Conservation (phyloP, 2,888 invertebrate species). For the Girardia tigrina region DNA sequence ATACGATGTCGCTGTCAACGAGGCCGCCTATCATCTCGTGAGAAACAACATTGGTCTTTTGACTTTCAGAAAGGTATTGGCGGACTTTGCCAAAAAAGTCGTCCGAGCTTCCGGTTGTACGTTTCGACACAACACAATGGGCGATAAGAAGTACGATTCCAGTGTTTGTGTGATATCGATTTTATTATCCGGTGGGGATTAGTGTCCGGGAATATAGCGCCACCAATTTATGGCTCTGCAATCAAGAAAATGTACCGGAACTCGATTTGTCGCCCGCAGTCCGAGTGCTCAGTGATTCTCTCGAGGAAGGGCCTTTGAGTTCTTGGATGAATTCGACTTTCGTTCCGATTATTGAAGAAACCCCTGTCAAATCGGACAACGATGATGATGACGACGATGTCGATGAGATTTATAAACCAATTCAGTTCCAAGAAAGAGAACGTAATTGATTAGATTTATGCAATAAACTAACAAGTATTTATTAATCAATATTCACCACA, state of each 20-base stretch:
- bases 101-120: slow-evolving; percentile 25
- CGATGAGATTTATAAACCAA: too few species aligned
- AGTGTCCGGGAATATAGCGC: slow-evolving; percentile 17
- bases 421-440: background rate
- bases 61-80: slow-evolving; percentile 33
- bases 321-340: background rate
- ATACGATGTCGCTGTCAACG: slow-evolving; percentile 36
- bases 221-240: background rate
- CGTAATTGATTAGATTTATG: too few species aligned
- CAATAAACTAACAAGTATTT: too few species aligned
- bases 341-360: slow-evolving; percentile 1
- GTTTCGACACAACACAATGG: slow-evolving; percentile 34
- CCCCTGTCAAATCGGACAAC: background rate
- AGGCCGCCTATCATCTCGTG: slow-evolving; percentile 31
- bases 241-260: slow-evolving; percentile 33
- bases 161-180: background rate
- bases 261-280: slow-evolving; percentile 35
- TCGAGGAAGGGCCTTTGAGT: slow-evolving; percentile 10
- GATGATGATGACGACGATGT: background rate
- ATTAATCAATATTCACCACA: too few species aligned
- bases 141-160: slow-evolving; percentile 4
- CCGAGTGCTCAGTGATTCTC: slow-evolving; percentile 31
- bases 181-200: too few species aligned
- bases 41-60: slow-evolving; percentile 32
- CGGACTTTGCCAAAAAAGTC: slow-evolving; percentile 33